Conservation (phyloP, 2,797 vertebrate species). For the Enteromius paludinosus region DNA sequence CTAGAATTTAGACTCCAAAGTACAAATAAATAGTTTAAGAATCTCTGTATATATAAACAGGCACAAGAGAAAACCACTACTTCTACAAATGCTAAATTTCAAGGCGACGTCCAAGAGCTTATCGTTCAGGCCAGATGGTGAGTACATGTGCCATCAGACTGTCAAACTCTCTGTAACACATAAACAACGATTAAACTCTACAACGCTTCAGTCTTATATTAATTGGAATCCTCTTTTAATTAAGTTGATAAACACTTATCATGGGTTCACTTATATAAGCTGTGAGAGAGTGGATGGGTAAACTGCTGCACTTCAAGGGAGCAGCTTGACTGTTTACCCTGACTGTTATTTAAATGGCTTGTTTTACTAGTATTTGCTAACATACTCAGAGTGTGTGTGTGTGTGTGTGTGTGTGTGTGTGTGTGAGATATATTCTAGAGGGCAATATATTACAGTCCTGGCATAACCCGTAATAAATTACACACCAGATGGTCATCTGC, state of each 20-base stretch:
- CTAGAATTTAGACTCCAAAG: background rate
- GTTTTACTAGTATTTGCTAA: constrained; percentile 13
- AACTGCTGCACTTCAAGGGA: background rate
- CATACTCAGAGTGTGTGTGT: constrained; percentile 7
- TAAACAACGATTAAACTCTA: background rate
- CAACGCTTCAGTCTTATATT: background rate
- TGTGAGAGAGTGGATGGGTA: background rate
- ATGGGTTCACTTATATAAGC: background rate
- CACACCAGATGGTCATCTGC: constrained; percentile 56
- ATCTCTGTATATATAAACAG: constrained; percentile 9
- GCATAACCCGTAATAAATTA: constrained; percentile 51
- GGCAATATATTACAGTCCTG: constrained; percentile 21
- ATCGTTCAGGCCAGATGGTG: constrained; percentile 53
- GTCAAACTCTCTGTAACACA: constrained; percentile 14
- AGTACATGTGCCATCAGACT: background rate
- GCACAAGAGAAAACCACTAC: constrained; percentile 39
- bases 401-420: constrained; percentile 19
- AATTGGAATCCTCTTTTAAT: constrained; percentile 20
- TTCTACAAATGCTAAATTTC: constrained; percentile 16
- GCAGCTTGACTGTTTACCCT: constrained; percentile 21
- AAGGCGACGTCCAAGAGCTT: constrained; percentile 41
- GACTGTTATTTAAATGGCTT: constrained; percentile 42
- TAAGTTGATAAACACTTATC: background rate
- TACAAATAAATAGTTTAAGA: background rate
- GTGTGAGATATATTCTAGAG: constrained; percentile 6